phyloP scores from a whole-genome alignment of 2,113 vertebrate species.

The Sinocyclocheilus rhinocerous region DNA sequence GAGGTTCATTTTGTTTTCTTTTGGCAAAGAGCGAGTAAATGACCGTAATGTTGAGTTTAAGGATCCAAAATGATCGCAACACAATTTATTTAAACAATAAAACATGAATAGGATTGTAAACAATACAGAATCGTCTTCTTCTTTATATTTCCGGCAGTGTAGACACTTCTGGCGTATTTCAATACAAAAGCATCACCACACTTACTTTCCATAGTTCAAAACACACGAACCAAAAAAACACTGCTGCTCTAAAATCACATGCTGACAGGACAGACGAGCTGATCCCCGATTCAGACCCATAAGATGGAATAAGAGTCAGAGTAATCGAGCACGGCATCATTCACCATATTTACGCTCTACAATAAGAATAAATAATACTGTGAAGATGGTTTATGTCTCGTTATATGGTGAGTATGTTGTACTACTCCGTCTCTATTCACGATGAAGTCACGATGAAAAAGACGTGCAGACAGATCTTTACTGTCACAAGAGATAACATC shows the following conservation, averaged over 20 bases:
- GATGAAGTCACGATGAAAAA: background rate
- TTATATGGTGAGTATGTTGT: background rate
- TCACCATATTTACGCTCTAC: background rate
- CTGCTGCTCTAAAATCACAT: background rate
- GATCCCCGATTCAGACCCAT: background rate
- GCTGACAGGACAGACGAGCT: background rate
- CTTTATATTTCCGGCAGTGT: no score
- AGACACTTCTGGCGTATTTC: no score
- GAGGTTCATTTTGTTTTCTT: background rate
- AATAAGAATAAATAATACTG: background rate
- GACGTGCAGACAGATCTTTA: no score
- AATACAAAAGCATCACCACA: background rate
- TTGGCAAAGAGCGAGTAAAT: background rate
- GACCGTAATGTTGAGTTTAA: background rate
- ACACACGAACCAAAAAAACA: background rate
- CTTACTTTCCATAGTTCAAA: slow-evolving; percentile 11
- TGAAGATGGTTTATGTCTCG: background rate
- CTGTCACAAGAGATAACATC: background rate
- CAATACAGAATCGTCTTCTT: background rate
- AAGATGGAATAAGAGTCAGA: no score
- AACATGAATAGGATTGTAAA: background rate
- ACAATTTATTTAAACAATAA: background rate
- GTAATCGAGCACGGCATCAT: no score
- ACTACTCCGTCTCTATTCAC: background rate
- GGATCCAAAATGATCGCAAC: background rate